A percentile compares a stretch with the other conserved stretches of the same genome.
Conservation (phyloP, 1,140 invertebrate genomes). For the Microplitis demolitor region DNA sequence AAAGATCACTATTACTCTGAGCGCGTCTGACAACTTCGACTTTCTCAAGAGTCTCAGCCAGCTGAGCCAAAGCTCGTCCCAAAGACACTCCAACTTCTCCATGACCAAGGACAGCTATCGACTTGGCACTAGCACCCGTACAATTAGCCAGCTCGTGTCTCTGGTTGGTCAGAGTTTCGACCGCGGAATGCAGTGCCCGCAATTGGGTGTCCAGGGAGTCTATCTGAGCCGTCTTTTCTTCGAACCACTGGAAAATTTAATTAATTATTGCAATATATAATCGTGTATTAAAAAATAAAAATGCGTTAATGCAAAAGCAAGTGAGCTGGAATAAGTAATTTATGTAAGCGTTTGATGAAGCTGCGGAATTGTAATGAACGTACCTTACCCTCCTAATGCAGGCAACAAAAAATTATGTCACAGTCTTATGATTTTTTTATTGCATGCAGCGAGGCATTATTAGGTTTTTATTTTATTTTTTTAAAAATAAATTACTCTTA, state of each 20-base stretch:
- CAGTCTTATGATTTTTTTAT: conserved; percentile 37
- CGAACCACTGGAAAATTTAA: conserved; percentile 85
- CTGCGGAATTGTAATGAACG: conserved; percentile 29
- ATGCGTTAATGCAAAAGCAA: not conserved
- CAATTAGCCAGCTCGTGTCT: conserved; percentile 83
- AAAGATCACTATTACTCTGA: conserved; percentile 95
- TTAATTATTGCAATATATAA: not conserved
- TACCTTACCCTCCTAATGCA: conserved; percentile 51
- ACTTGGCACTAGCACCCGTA: conserved; percentile 84
- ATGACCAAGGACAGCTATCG: conserved; percentile 88
- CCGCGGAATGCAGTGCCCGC: conserved; percentile 83
- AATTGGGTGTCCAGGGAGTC: conserved; percentile 91
- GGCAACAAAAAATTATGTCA: conserved; percentile 49
- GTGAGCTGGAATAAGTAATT: not conserved
- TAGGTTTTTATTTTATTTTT: not conserved
- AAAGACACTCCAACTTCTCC: conserved; percentile 95
- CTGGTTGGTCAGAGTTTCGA: conserved; percentile 86
- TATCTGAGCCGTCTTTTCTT: conserved; percentile 91
- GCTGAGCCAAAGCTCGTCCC: conserved; percentile 87
- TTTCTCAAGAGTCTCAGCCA: conserved; percentile 83
- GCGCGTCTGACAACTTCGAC: conserved; percentile 86
- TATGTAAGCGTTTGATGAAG: conserved; percentile 19
- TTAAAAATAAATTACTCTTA: conserved; percentile 60
- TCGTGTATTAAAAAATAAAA: not conserved
- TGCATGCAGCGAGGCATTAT: conserved; percentile 35